These are phyloP conservation scores for Nematostella vectensis DNA, from an alignment of 92 coral and sea anemone species.

Conservation along the genomic window DNA sequence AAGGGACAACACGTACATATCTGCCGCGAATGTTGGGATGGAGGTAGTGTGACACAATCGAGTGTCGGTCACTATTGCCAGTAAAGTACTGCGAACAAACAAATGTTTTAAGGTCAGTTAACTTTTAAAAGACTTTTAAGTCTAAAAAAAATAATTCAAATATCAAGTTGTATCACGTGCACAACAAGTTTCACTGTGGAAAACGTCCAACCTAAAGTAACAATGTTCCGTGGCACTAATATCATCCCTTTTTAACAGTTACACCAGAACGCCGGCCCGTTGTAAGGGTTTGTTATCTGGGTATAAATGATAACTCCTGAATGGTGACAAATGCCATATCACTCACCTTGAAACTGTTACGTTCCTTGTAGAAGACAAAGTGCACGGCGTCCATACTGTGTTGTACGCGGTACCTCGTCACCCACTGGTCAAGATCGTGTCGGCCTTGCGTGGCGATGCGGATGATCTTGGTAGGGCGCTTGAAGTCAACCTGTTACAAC, in stretches of 20 bases:
- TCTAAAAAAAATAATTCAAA: too few relatives aligned
- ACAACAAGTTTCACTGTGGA: too few relatives aligned
- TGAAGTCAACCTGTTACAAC: slow-evolving; percentile 28
- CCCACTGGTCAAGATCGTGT: slow-evolving; percentile 64
- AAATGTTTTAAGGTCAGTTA: too few relatives aligned
- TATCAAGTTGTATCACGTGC: too few relatives aligned
- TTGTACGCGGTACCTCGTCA: slow-evolving; percentile 37
- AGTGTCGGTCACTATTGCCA: slow-evolving; percentile 50
- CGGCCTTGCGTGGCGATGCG: slow-evolving; percentile 58
- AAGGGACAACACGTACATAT: slow-evolving; percentile 46
- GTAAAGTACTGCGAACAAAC: slow-evolving; percentile 39
- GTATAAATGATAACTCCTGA: too few relatives aligned
- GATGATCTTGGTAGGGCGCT: slow-evolving; percentile 37
- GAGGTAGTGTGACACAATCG: slow-evolving; percentile 34
- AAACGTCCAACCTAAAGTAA: too few relatives aligned
- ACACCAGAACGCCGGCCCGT: too few relatives aligned
- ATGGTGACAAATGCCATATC: too few relatives aligned
- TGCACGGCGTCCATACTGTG: slow-evolving; percentile 52
- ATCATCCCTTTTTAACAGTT: too few relatives aligned
- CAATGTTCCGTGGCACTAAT: too few relatives aligned
- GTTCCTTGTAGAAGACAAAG: slow-evolving; percentile 40
- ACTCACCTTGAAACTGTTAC: slow-evolving; percentile 44
- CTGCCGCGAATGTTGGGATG: slow-evolving; percentile 60
- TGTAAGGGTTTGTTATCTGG: too few relatives aligned
- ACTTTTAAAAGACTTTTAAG: too few relatives aligned